Evolutionary conservation across 2,113 vertebrate genomes (phyloP), one percentile per base, ranked within the genome.

Genomic region (Scytalopus superciliaris): DNA sequence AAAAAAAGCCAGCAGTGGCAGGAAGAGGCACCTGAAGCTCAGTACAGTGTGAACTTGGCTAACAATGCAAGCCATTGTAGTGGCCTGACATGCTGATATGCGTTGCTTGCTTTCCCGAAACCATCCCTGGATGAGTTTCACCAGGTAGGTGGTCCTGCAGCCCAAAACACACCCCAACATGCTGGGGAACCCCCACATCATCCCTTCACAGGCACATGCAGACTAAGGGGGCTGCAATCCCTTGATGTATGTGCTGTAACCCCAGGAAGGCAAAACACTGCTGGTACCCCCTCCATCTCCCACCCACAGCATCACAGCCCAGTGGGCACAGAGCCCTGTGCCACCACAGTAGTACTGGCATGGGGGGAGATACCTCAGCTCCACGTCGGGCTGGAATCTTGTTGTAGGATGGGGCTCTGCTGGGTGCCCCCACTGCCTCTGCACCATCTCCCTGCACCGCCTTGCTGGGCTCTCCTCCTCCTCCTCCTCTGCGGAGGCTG

Each of bases 101-200:
- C 35, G 62, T 62, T 59, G 27, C 76, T 66, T 4, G 6, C 28
- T 28, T 74, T 91, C 66, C 81, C 37, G 1, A 84, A 84, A 68
- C 3, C 15, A 35, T 69, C 39, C 31, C 39, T 12, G 6, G 68
- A 78, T 12, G 19, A 30, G 14, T 59, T 47, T 64, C 52, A 55
- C 33, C 0, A 0, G 13, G 35, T 72, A 67, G 64, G 56, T 72
- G 49, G 69, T 62, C 81, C 39, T 2, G 2, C 49, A 78, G 56
- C 60, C 33, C 0, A 0, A 82, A 56, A 63, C 33, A 47, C 16
- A 63, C 18, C 8, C 6, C 0, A 0, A 39, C 27, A 68, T 0
- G 2, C 25, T 22, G 14, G 7, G 42, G 47, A 78, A 28, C 10
- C 22, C 53, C 14, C 9, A 6, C 3, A 21, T 16, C 25, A 47